These are phyloP conservation scores for Schizopygopsis pylzovi DNA, from an alignment of 2,797 vertebrate genomes.

Conservation along the genomic window DNA sequence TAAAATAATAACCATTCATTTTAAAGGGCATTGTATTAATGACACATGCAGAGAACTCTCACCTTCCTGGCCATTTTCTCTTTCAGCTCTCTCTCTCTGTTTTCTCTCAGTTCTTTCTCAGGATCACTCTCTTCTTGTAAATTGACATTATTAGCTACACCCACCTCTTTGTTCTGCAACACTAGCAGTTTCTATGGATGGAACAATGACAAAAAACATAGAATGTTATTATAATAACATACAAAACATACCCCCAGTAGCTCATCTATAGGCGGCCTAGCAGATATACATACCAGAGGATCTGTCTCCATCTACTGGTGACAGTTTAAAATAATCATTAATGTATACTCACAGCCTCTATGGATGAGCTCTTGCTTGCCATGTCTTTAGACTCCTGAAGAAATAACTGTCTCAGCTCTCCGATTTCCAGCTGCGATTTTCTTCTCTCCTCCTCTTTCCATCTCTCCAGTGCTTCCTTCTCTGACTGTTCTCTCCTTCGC, in stretches of 20 bases:
- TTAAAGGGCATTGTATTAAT: neutral
- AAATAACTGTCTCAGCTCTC: slow-evolving; percentile 71
- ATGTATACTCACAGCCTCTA: slow-evolving; percentile 72
- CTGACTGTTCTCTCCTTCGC: slow-evolving; percentile 63
- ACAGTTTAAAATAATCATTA: neutral
- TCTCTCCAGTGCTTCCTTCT: slow-evolving; percentile 69
- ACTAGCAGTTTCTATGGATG: slow-evolving; percentile 72
- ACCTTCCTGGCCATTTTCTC: slow-evolving; percentile 71
- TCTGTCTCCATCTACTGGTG: slow-evolving; percentile 70
- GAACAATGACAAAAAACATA: neutral
- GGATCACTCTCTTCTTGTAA: slow-evolving; percentile 61
- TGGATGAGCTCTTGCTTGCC: slow-evolving; percentile 68
- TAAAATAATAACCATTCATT: neutral
- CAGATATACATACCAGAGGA: slow-evolving; percentile 3
- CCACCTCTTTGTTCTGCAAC: slow-evolving; percentile 59
- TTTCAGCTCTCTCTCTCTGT: slow-evolving; percentile 57
- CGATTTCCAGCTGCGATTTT: slow-evolving; percentile 73
- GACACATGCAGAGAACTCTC: neutral
- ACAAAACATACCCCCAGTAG: neutral
- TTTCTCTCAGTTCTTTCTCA: slow-evolving; percentile 52
- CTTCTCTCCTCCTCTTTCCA: slow-evolving; percentile 78
- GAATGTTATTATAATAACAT: neutral
- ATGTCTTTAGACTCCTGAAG: slow-evolving; percentile 70
- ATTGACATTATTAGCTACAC: slow-evolving; percentile 59
- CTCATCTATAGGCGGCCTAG: neutral